Base-by-base conservation (phyloP, 2,888 invertebrate genomes). In the Lasioglossum villosulum region DNA sequence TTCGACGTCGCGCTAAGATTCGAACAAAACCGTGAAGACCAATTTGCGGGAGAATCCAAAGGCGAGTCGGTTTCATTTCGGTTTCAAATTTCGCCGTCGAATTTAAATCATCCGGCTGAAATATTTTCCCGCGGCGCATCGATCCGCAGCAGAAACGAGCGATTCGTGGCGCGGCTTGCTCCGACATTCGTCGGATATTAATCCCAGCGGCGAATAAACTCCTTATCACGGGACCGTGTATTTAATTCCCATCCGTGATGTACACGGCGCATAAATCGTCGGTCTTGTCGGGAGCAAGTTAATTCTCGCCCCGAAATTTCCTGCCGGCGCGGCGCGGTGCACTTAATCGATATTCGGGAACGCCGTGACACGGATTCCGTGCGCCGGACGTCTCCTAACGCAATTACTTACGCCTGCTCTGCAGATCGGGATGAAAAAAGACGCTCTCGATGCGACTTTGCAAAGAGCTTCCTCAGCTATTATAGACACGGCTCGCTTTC, bases 281-380 rank as follows among this genome's bases (percentile, higher is more conserved):
- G 12, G 16, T 10, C 16, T 19, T 45, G 68, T 45, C 68, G 19
- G 42, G 37, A 27, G 37, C 68, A 48, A 80, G 74, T 80, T 82
- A 80, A 83, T 79, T 77, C 78, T 4, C 71, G 48, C 12, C 27
- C 74, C 82, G 80, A 82, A 82, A 82, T 83, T 83, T 81, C 75
- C 81, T n/a, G 75, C 2, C 23, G 34, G 68, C 27, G 45, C 16
- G 45, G 45, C 16, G 45, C 45, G 45, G 45, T 4, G 48, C n/a
- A 34, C 48, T 80, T 71, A 48, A 81, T 83, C 75, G 82, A 83
- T 83, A 75, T 48, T 30, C 39, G 19, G 37, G 48, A 66, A 52
- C 52, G 70, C 80, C 39, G 79, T 42, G 66, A 68, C 68, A 74
- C 39, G 80, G 56, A 75, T 75, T 75, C 80, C 59, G 23, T 27